phyloP scores from a whole-genome alignment of 1,140 invertebrate species.

The Drosophila malerkotliana region DNA sequence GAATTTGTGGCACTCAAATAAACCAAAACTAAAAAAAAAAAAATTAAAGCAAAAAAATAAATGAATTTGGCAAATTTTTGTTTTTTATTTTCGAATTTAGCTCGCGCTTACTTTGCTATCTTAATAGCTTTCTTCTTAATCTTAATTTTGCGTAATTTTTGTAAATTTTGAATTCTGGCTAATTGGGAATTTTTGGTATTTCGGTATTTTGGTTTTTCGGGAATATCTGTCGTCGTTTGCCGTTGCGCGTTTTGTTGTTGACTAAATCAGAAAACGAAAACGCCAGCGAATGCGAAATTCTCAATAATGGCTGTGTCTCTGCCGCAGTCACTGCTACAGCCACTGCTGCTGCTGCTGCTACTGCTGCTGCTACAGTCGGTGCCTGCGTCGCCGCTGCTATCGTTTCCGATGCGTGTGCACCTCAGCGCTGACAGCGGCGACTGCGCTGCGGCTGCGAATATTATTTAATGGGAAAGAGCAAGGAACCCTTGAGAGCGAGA shows the following conservation, averaged over 20 bases:
- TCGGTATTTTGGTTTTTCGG: conserved; percentile 7
- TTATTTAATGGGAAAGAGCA: conserved; percentile 67
- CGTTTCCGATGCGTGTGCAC: conserved; percentile 5
- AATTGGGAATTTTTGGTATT: not conserved
- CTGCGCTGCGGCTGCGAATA: conserved; percentile 47
- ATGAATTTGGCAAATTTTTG: conserved; percentile 1
- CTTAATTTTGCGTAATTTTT: not conserved
- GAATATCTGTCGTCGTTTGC: conserved; percentile 42
- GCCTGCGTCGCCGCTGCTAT: conserved; percentile 16
- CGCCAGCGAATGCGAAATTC: conserved; percentile 59
- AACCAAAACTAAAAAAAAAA: conserved; percentile 12
- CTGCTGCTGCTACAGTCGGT: conserved; percentile 23
- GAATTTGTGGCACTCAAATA: conserved; percentile 48
- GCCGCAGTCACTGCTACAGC: conserved; percentile 23
- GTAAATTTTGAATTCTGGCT: not conserved
- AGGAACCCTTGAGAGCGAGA: conserved; percentile 10
- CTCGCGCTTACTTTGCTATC: conserved; percentile 2
- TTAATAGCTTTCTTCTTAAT: no score
- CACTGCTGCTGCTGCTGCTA: conserved; percentile 31
- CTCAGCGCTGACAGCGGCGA: conserved; percentile 5
- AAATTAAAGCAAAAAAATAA: conserved; percentile 10
- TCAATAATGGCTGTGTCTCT: conserved; percentile 25
- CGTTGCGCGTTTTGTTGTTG: conserved; percentile 68
- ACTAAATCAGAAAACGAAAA: conserved; percentile 65
- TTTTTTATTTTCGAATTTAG: not conserved